Evolutionary conservation across 2,797 vertebrate genomes (phyloP).

Genomic region (Yasuhikotakia modesta): DNA sequence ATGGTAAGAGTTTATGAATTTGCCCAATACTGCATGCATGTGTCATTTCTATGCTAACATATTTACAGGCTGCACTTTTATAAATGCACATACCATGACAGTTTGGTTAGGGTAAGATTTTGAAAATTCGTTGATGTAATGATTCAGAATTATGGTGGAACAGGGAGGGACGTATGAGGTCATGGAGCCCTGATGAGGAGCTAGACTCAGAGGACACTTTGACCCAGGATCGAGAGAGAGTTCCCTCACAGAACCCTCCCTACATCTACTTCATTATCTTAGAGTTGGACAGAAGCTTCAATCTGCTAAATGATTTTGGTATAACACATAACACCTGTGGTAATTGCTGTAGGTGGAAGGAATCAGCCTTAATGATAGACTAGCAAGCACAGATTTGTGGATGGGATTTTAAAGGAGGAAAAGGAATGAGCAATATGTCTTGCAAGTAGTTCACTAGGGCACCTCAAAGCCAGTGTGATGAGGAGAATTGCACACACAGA

Average conservation of each 20-base stretch:
- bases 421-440: conserved; percentile 54
- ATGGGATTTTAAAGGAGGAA: conserved; percentile 46
- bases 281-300: conserved; percentile 24
- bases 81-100: conserved; percentile 24
- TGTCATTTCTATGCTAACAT: too few relatives aligned
- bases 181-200: conserved; percentile 63
- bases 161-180: conserved; percentile 61
- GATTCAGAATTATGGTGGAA: conserved; percentile 27
- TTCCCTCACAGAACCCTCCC: conserved; percentile 45
- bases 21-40: too few relatives aligned
- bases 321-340: conserved; percentile 49
- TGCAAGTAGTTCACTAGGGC: conserved; percentile 59
- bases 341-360: conserved; percentile 20
- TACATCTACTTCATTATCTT: conserved; percentile 42
- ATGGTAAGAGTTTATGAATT: neutral
- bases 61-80: neutral
- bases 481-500: conserved; percentile 64
- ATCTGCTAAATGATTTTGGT: conserved; percentile 10
- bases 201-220: conserved; percentile 50
- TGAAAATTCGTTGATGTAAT: conserved; percentile 52
- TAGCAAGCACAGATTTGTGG: neutral
- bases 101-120: conserved; percentile 6
- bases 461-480: conserved; percentile 70
- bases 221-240: conserved; percentile 40
- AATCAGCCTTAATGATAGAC: neutral